phyloP scores from a whole-genome alignment of 2,888 invertebrate species.

The Limnephilus rhombicus region DNA sequence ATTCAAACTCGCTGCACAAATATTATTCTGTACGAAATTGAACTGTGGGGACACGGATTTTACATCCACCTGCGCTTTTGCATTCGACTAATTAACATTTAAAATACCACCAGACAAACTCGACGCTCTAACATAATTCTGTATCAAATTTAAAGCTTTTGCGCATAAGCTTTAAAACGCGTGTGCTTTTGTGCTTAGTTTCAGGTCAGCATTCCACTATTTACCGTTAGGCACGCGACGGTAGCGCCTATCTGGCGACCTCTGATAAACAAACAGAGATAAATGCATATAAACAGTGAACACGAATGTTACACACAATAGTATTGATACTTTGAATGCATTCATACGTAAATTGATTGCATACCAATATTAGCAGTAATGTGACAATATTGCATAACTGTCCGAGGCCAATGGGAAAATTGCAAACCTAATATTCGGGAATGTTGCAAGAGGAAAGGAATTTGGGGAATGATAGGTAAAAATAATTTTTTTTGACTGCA shows the following conservation, averaged over 20 bases:
- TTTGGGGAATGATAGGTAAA: too few species aligned
- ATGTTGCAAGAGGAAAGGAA: neutral
- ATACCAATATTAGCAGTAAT: neutral
- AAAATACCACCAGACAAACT: neutral
- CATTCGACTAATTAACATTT: neutral
- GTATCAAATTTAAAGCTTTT: neutral
- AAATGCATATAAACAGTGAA: neutral
- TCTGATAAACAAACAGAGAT: neutral
- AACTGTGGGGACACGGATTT: neutral
- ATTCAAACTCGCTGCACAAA: neutral
- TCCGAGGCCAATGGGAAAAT: neutral
- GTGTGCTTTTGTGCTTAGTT: neutral
- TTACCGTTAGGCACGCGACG: slow-evolving; percentile 33
- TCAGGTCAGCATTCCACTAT: neutral
- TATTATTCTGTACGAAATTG: neutral
- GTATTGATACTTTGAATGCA: neutral
- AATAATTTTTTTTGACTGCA: too few species aligned
- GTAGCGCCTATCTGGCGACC: slow-evolving; percentile 9
- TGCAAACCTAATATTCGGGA: neutral
- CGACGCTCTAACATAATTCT: neutral
- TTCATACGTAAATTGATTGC: neutral
- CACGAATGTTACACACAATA: neutral
- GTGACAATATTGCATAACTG: neutral
- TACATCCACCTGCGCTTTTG: neutral
- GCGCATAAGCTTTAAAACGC: neutral